Base-by-base conservation (phyloP, 2,797 vertebrate genomes). In the Takifugu rubripes region DNA sequence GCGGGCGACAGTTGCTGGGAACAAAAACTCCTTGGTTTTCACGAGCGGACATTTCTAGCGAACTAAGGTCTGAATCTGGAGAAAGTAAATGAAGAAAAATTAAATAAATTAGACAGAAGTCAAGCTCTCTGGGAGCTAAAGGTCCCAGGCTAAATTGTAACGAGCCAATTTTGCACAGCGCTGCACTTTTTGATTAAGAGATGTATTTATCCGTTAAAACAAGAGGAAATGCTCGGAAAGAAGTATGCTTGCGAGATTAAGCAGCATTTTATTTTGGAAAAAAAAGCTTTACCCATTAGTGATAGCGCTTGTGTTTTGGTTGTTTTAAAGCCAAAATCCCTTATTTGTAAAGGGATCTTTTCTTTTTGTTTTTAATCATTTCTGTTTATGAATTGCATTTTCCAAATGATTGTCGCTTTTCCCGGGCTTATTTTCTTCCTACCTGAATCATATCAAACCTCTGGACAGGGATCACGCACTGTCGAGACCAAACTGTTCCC, bases 141-240 rank as follows among this genome's bases (percentile, higher is more conserved):
- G 88, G 91, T 87, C 92, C 94, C 95, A 98, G 96, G 93, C 93
- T 97, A 97, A 96, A 94, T 93, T 93, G 84, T 87, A 69, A 89
- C 83, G 49, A 77, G 88, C 93, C 93, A 93, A 89, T 93, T 98
- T 98, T 98, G 96, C 96, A 98, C 96, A 97, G 92, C 91, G 95
- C 92, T 95, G 95, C 97, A 98, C 96, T 95, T 95, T 92, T 90
- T 93, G 89, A 85, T 84, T 71, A 79, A 78, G 75, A 85, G 77
- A 85, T 92, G 81, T 88, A 91, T 93, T 92, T 93, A 92, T 93
- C 92, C 75, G 79, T 87, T 46, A 8, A 46, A 46, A 46, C 21
- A 21, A 17, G 44, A 46, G 17, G 21, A 74, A 68, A 78, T 68
- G 74, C 70, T 79, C 64, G 64, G 70, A 77, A 74, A 66, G 57